A percentile compares a stretch with the other conserved stretches of the same genome.
phyloP scores from a whole-genome alignment of 53 echinoderm and acorn worm species.

The Hippasteria phrygiana region DNA sequence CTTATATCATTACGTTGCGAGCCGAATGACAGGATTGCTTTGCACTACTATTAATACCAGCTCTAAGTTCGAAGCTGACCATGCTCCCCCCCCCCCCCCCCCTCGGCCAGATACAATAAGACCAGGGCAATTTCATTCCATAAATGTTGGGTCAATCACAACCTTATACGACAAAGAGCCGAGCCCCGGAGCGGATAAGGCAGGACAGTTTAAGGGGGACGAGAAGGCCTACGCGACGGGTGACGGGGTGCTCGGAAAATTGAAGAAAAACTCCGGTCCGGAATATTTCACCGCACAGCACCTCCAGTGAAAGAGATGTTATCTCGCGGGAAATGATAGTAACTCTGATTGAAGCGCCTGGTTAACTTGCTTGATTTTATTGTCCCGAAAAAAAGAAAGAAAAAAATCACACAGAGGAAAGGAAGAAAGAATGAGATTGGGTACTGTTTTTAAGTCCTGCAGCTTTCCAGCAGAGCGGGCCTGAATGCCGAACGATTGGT shows the following conservation, averaged over 20 bases:
- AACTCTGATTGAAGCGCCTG: constrained; percentile 37
- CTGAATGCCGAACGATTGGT: constrained; percentile 16
- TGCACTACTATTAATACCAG: background rate
- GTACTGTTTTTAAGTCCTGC: background rate
- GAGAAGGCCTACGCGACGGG: constrained; percentile 28
- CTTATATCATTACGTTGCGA: constrained; percentile 6
- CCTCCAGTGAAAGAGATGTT: constrained; percentile 55
- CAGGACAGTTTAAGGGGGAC: constrained; percentile 31
- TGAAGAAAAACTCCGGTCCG: background rate
- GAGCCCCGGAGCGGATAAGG: background rate
- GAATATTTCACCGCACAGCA: background rate
- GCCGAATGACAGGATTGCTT: no score
- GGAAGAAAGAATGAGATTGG: no score
- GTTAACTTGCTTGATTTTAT: constrained; percentile 45
- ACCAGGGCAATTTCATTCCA: constrained; percentile 45
- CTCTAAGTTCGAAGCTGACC: constrained; percentile 3
- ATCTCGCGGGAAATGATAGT: constrained; percentile 43
- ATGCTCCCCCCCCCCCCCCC: background rate
- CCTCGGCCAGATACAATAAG: constrained; percentile 44
- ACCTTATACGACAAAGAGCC: constrained; percentile 2
- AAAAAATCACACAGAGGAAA: background rate
- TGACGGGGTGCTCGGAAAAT: background rate
- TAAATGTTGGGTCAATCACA: constrained; percentile 59
- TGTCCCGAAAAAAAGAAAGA: background rate
- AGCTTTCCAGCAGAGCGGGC: background rate